These are phyloP conservation scores for Cichladusa arquata DNA, from an alignment of 2,113 vertebrate genomes.

Conservation along the genomic window DNA sequence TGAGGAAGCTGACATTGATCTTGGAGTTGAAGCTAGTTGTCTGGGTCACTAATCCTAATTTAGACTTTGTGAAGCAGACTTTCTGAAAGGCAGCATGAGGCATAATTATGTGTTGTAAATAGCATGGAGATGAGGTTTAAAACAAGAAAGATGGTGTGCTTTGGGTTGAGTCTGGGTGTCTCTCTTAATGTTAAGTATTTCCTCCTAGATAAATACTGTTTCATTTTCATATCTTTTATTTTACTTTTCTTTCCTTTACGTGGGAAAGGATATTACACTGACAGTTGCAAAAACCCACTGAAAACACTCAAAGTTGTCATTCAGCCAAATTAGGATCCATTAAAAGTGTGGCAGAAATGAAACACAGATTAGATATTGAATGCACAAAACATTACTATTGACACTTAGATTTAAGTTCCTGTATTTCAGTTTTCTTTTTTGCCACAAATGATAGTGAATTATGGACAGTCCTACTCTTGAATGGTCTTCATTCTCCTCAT, in stretches of 20 bases:
- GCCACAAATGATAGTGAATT: neutral
- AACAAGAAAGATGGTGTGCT: neutral
- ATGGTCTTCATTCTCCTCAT: neutral
- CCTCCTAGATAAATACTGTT: neutral
- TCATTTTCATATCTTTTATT: neutral
- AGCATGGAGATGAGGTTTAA: neutral
- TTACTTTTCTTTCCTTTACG: neutral
- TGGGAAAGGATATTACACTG: neutral
- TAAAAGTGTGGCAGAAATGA: neutral
- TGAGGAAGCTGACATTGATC: neutral
- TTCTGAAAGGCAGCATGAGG: neutral
- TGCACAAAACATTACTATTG: neutral
- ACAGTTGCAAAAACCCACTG: neutral
- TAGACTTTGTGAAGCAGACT: neutral
- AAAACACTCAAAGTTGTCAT: neutral
- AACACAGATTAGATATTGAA: neutral
- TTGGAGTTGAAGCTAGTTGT: neutral
- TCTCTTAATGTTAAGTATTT: neutral
- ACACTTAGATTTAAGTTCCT: neutral
- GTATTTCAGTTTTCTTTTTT: neutral
- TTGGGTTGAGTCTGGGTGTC: neutral
- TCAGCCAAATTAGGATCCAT: neutral
- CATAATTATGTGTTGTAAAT: neutral
- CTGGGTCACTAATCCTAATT: neutral
- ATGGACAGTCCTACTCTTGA: neutral